Evolutionary conservation across 2,888 invertebrate genomes (phyloP), one percentile per base, ranked within the genome.

Genomic region (Apoda limacodes): DNA sequence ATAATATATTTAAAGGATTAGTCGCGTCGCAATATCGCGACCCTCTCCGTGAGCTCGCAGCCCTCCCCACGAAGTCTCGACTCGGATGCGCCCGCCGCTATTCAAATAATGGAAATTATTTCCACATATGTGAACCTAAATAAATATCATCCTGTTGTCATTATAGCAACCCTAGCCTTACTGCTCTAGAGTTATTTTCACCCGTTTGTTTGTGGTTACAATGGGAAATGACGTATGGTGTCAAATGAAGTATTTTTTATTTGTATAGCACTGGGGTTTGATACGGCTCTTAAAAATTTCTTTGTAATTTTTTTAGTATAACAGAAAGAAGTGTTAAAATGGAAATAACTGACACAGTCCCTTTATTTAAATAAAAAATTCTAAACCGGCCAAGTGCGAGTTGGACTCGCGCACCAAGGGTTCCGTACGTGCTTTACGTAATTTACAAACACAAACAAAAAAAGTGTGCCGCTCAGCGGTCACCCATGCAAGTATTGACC

Each of bases 1-100:
- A 78, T 80, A 78, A 80, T 80, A 80, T 80, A 80, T 80, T 80
- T 80, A 80, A 80, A 80, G 78, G 80, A 80, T 80, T 80, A 78
- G 67, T 67, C 62, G 52, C 63, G 68, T 64, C 68, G 76, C 71
- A 80, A 78, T 78, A 78, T 72, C 69, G 70, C 66, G 67, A 68
- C 75, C 76, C 78, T 71, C 63, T 51, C 52, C 50, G 49, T 44
- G 45, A 46, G 43, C 46, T 40, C 52, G 49, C 35, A 42, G 35
- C 35, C 41, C 43, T 40, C 38, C 35, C 34, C 39, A 27, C 42
- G 46, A 40, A 32, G 42, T 28, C 49, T 37, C 46, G 50, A 42
- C 53, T 52, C 51, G 50, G 56, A 52, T 50, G 57, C 50, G 49
- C 48, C 49, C 47, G 44, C 55, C 63, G 67, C 74, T 71, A 74